Evolutionary conservation across 64 coral and sea anemone genomes (phyloP).

Genomic region (Montipora cactus): DNA sequence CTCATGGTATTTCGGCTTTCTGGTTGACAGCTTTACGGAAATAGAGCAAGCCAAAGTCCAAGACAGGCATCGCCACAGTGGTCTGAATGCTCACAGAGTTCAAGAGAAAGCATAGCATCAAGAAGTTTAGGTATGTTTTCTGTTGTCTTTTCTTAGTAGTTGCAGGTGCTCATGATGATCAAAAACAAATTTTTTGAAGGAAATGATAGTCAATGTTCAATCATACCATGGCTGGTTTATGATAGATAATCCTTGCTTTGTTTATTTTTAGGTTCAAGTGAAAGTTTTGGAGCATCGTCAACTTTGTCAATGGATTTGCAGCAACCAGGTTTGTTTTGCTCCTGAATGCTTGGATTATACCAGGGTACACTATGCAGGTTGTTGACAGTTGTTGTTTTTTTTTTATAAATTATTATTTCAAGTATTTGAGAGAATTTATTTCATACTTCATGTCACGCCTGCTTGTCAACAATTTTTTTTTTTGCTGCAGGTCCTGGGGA

Average conservation of each 20-base stretch:
- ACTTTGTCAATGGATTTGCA: not conserved
- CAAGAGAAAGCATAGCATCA: conserved; percentile 26
- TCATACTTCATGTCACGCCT: too few species aligned
- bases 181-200: too few species aligned
- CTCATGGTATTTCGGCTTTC: not conserved
- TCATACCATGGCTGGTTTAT: not conserved
- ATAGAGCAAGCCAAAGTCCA: conserved; percentile 22
- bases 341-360: too few species aligned
- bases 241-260: not conserved
- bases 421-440: too few species aligned
- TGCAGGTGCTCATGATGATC: too few species aligned
- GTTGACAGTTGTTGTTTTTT: too few species aligned
- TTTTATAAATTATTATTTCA: too few species aligned
- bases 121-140: conserved; percentile 4
- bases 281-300: conserved; percentile 16
- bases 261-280: conserved; percentile 30
- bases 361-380: too few species aligned
- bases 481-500: conserved; percentile 46
- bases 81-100: conserved; percentile 34
- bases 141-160: not conserved
- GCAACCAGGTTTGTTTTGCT: conserved; percentile 7
- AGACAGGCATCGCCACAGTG: conserved; percentile 34
- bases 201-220: too few species aligned
- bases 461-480: not conserved
- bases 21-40: conserved; percentile 5